Conservation (phyloP, 2,797 vertebrate species). For the Thunnus albacares region DNA sequence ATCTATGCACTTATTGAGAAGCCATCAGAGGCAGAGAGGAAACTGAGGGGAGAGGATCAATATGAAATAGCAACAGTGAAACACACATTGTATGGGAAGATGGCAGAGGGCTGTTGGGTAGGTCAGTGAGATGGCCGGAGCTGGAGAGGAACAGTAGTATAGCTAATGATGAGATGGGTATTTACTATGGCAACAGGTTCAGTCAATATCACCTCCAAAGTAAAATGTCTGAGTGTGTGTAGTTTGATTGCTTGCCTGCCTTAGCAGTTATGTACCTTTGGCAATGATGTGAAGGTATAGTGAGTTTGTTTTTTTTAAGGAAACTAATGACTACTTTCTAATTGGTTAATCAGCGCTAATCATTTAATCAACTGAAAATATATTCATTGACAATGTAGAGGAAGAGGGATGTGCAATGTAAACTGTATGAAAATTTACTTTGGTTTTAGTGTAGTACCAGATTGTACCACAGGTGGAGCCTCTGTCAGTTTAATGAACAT, state of each 20-base stretch:
- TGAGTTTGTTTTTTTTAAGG: not conserved
- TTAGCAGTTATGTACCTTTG: not conserved
- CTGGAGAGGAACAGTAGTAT: constrained; percentile 31
- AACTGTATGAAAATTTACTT: not conserved
- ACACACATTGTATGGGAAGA: constrained; percentile 50
- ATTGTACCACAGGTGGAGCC: too few species aligned
- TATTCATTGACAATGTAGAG: not conserved
- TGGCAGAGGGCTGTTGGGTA: constrained; percentile 42
- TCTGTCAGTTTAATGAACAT: too few species aligned
- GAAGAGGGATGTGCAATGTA: not conserved
- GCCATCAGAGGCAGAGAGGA: constrained; percentile 68
- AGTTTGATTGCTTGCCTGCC: not conserved
- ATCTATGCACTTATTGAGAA: constrained; percentile 84
- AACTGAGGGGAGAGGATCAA: constrained; percentile 64
- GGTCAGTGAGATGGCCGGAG: constrained; percentile 33
- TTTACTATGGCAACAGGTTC: constrained; percentile 47
- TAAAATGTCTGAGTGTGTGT: constrained; percentile 20
- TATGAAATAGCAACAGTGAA: constrained; percentile 74
- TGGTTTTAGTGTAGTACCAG: not conserved
- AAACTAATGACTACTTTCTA: not conserved
- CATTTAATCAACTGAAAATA: not conserved
- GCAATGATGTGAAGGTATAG: not conserved
- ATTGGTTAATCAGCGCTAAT: not conserved
- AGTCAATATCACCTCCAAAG: constrained; percentile 47
- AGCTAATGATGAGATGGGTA: constrained; percentile 44